Conservation (phyloP, 35 echinoderm and acorn worm genomes). For the Apostichopus japonicus region DNA sequence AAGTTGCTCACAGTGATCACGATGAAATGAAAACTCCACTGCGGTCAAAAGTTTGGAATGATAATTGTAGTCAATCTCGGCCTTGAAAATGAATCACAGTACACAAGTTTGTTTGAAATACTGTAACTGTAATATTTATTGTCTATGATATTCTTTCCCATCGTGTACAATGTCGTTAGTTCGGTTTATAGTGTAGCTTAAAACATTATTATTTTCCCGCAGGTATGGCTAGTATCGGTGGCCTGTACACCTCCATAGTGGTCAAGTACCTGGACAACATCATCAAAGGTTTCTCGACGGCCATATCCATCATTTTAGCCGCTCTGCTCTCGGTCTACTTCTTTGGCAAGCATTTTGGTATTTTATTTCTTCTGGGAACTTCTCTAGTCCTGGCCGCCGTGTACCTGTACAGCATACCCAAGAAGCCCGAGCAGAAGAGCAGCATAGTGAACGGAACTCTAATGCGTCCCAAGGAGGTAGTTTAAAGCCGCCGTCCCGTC, state of each 20-base stretch:
- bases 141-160: too few relatives aligned
- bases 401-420: conserved; percentile 91
- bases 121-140: too few relatives aligned
- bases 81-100: too few relatives aligned
- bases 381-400: conserved; percentile 79
- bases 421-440: conserved; percentile 30
- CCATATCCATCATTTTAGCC: conserved; percentile 91
- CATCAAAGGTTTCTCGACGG: conserved; percentile 97
- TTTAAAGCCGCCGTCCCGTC: conserved; percentile 27
- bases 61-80: too few relatives aligned
- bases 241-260: conserved; percentile 93
- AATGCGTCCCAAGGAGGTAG: conserved; percentile 56
- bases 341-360: conserved; percentile 76
- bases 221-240: conserved; percentile 94
- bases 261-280: conserved; percentile 99
- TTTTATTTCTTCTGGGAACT: conserved; percentile 64
- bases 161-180: too few relatives aligned
- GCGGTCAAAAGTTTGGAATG: too few relatives aligned
- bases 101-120: too few relatives aligned
- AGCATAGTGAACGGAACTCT: conserved; percentile 1
- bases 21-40: too few relatives aligned
- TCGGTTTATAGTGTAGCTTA: too few relatives aligned
- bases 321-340: conserved; percentile 77
- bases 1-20: too few relatives aligned
- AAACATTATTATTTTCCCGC: background rate